Conservation (phyloP, 2,113 vertebrate species). For the Saimiri boliviensis region DNA sequence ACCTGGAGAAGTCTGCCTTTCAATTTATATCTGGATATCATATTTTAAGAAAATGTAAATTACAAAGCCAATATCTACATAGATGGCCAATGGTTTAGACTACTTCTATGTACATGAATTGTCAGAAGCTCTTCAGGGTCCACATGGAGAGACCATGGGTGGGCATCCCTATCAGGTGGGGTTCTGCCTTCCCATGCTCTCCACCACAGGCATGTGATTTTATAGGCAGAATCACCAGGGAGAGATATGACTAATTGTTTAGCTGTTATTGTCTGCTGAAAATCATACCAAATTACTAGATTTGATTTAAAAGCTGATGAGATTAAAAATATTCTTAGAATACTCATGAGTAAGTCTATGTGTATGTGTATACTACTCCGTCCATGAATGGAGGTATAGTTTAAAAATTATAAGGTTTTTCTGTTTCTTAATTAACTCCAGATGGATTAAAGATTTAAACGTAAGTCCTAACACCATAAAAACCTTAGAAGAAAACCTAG, state of each 20-base stretch:
- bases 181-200: too few relatives aligned
- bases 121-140: not conserved
- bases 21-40: not conserved
- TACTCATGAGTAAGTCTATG: too few relatives aligned
- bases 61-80: not conserved
- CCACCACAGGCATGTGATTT: not conserved
- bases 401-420: not conserved
- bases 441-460: too few relatives aligned
- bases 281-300: not conserved
- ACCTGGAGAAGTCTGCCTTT: not conserved
- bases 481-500: too few relatives aligned
- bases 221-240: not conserved
- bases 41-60: not conserved
- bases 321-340: not conserved
- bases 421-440: too few relatives aligned
- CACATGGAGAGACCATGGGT: not conserved
- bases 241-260: not conserved
- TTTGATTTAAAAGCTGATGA: not conserved
- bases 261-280: not conserved
- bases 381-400: not conserved
- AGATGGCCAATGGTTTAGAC: not conserved
- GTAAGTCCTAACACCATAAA: too few relatives aligned
- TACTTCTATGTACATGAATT: not conserved
- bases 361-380: not conserved
- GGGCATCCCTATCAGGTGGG: not conserved